phyloP scores from a whole-genome alignment of 2,113 vertebrate genomes.

The Catagonus wagneri region DNA sequence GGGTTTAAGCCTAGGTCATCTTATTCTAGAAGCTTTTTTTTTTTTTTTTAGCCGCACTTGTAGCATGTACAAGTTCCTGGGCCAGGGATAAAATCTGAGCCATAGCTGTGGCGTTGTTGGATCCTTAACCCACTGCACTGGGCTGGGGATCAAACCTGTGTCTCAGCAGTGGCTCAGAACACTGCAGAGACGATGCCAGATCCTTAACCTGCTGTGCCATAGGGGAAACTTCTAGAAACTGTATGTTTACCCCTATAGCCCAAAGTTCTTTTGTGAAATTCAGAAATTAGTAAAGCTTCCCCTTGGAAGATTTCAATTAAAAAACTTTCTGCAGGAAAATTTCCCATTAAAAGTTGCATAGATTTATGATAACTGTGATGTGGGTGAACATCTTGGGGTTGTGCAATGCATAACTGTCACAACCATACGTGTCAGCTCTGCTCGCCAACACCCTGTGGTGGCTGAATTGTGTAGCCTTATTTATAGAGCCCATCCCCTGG shows the following conservation, averaged over 20 bases:
- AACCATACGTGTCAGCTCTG: background rate
- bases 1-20: background rate
- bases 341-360: background rate
- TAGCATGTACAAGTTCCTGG: too few relatives aligned
- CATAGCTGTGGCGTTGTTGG: too few relatives aligned
- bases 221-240: background rate
- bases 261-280: background rate
- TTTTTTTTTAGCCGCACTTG: too few relatives aligned
- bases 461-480: background rate
- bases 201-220: too few relatives aligned
- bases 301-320: background rate
- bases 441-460: background rate
- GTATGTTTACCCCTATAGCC: background rate
- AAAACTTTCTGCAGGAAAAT: background rate
- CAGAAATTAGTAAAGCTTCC: background rate
- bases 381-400: background rate
- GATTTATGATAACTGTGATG: background rate
- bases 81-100: too few relatives aligned
- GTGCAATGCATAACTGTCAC: background rate
- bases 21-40: background rate
- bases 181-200: too few relatives aligned
- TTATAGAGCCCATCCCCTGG: background rate
- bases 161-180: too few relatives aligned
- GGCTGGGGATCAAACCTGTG: too few relatives aligned
- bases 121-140: too few relatives aligned